phyloP scores from a whole-genome alignment of 2,113 vertebrate species.

The Oryzias woworae region DNA sequence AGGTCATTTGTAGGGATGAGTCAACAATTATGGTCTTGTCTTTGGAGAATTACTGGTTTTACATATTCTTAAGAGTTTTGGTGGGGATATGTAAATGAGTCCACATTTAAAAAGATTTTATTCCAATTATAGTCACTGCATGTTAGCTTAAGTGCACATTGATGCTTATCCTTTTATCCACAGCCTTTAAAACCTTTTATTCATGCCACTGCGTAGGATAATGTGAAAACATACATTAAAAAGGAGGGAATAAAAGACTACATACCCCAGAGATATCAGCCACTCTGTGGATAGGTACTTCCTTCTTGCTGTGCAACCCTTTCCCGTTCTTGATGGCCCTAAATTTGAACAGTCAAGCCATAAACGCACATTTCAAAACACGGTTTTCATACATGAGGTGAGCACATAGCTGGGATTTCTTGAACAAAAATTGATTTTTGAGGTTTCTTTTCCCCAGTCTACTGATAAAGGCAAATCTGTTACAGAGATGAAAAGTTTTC shows the following conservation, averaged over 20 bases:
- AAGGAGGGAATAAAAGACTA: conserved; percentile 2
- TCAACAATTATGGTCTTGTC: conserved; percentile 17
- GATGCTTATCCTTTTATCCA: conserved; percentile 5
- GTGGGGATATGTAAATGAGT: conserved; percentile 17
- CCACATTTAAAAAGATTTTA: conserved; percentile 11
- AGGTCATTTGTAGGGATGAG: conserved; percentile 30
- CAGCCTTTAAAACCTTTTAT: neutral
- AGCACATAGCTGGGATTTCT: neutral
- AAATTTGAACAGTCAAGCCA: conserved; percentile 46
- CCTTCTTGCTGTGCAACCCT: conserved; percentile 98
- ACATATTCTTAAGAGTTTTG: neutral
- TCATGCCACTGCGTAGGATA: neutral
- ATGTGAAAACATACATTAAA: neutral
- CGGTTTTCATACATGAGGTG: no score
- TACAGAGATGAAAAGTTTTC: conserved; percentile 16
- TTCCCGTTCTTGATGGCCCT: conserved; percentile 99
- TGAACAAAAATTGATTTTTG: no score
- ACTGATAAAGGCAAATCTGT: neutral
- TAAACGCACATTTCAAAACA: conserved; percentile 3
- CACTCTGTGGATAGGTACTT: conserved; percentile 95
- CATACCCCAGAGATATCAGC: conserved; percentile 97
- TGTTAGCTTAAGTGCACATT: neutral
- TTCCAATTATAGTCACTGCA: conserved; percentile 2
- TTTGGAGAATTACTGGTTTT: conserved; percentile 18
- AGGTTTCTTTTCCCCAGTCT: neutral